Conservation (phyloP, 2,888 invertebrate genomes). For the Conus canariensis region DNA sequence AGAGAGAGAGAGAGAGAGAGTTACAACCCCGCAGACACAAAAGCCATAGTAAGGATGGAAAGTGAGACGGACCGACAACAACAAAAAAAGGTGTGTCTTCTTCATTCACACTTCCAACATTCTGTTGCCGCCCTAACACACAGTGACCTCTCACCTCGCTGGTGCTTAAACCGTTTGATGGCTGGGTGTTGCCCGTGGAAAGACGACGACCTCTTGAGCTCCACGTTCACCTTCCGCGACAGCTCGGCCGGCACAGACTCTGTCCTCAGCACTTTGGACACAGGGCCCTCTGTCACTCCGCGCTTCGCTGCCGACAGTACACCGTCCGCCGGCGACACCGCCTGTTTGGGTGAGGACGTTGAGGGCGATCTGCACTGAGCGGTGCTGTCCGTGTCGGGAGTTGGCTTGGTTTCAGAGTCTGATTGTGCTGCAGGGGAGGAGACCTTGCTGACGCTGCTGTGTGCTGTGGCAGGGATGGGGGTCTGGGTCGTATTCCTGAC, state of each 20-base stretch:
- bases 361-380: background rate
- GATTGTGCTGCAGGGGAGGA: background rate
- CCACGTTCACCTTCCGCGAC: conserved; percentile 13
- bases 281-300: background rate
- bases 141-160: conserved; percentile 23
- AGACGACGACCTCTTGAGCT: conserved; percentile 36
- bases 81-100: background rate
- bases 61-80: background rate
- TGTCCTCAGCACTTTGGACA: conserved; percentile 9
- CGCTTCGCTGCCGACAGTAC: background rate
- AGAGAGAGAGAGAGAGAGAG: conserved; percentile 11
- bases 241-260: conserved; percentile 24
- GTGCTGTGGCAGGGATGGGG: background rate
- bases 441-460: background rate
- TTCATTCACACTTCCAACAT: background rate
- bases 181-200: conserved; percentile 27
- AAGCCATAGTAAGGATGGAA: background rate
- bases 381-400: background rate
- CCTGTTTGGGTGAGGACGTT: background rate
- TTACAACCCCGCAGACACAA: background rate
- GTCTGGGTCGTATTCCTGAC: background rate
- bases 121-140: background rate
- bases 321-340: background rate
- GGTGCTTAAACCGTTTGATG: conserved; percentile 33
- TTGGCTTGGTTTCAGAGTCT: background rate